Evolutionary conservation across 2,113 vertebrate genomes (phyloP).

Genomic region (Heterocephalus glaber): DNA sequence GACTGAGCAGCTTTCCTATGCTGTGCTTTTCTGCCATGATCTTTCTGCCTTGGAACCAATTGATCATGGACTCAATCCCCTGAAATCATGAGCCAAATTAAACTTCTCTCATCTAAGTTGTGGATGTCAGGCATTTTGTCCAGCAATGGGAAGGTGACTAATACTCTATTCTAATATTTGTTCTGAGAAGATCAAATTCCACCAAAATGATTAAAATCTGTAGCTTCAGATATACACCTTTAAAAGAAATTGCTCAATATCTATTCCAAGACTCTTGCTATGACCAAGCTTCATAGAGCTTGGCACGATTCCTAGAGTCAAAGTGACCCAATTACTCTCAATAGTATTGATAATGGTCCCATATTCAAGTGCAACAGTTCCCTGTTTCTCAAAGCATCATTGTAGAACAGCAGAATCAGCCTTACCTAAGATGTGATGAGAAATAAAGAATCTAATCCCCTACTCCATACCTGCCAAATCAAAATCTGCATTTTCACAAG

Average conservation of each 20-base stretch:
- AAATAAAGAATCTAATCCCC: constrained; percentile 12
- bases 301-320: neutral
- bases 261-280: neutral
- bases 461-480: neutral
- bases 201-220: constrained; percentile 27
- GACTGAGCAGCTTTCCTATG: neutral
- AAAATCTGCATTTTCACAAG: constrained; percentile 29
- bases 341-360: neutral
- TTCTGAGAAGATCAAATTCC: constrained; percentile 47
- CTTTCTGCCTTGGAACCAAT: neutral
- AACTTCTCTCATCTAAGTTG: neutral
- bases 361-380: neutral
- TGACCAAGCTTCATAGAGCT: neutral
- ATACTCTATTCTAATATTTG: neutral
- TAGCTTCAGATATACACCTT: neutral
- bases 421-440: neutral
- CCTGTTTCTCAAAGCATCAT: neutral
- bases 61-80: neutral
- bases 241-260: neutral
- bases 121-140: neutral
- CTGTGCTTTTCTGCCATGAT: neutral
- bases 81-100: neutral
- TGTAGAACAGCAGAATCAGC: neutral
- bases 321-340: neutral
- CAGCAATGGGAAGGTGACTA: neutral